A percentile compares a stretch with the other conserved stretches of the same genome.
Conservation (phyloP, 2,888 invertebrate genomes). For the Iselma pallidipennis region DNA sequence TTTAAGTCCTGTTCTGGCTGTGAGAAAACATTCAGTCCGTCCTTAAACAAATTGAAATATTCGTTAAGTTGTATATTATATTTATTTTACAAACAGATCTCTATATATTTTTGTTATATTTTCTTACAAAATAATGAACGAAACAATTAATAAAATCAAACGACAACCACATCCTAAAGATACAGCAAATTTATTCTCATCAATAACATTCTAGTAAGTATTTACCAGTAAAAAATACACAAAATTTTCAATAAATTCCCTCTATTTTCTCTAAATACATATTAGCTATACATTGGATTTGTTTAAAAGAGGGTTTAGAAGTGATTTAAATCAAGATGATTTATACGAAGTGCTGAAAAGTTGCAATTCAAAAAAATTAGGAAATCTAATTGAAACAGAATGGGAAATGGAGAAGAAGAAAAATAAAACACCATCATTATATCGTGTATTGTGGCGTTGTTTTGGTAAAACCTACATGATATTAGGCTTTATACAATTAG, state of each 20-base stretch:
- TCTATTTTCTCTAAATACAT: no score
- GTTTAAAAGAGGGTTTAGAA: constrained; percentile 65
- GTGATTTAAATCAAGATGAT: constrained; percentile 66
- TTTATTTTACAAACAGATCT: no score
- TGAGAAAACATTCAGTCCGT: not conserved
- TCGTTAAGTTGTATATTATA: no score
- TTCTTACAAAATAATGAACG: constrained; percentile 13
- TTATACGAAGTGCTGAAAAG: constrained; percentile 61
- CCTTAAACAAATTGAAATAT: not conserved
- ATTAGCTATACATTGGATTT: constrained; percentile 69
- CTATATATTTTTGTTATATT: no score
- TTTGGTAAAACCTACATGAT: constrained; percentile 38
- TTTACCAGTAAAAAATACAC: not conserved
- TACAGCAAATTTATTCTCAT: constrained; percentile 18
- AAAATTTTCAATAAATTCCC: not conserved
- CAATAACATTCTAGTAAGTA: constrained; percentile 24
- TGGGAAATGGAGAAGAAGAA: constrained; percentile 38
- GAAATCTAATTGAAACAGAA: constrained; percentile 46
- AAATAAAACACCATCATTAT: constrained; percentile 32
- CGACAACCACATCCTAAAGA: constrained; percentile 20
- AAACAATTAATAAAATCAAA: constrained; percentile 11
- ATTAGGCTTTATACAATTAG: constrained; percentile 33
- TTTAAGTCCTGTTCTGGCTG: not conserved
- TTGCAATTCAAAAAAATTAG: constrained; percentile 43
- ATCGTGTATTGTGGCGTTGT: constrained; percentile 35